Percentiles rank a stretch among this genome's conserved stretches.
These are phyloP conservation scores for Smittia aterrima DNA, from an alignment of 2,888 invertebrate genomes.

Conservation along the genomic window DNA sequence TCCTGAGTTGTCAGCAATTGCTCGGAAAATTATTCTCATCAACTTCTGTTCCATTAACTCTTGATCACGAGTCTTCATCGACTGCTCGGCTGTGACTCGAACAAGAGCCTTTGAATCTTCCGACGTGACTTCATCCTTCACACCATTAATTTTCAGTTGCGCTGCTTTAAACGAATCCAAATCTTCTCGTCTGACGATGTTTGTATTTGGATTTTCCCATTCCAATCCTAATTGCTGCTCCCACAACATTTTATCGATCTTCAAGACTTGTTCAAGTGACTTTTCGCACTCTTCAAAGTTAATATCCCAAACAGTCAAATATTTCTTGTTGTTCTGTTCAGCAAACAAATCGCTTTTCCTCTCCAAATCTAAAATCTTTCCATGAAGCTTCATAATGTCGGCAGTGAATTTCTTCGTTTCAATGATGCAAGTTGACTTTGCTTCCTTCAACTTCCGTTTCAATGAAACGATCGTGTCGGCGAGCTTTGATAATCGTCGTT, in stretches of 20 bases:
- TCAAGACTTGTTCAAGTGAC: constrained; percentile 57
- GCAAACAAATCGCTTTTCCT: constrained; percentile 68
- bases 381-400: constrained; percentile 67
- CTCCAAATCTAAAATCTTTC: constrained; percentile 64
- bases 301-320: constrained; percentile 60
- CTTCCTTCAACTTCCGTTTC: constrained; percentile 64
- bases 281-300: constrained; percentile 57
- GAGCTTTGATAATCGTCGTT: constrained; percentile 71
- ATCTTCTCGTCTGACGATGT: constrained; percentile 52
- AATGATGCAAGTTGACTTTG: constrained; percentile 62
- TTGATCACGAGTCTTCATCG: constrained; percentile 43
- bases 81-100: background rate
- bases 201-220: constrained; percentile 57
- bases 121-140: background rate
- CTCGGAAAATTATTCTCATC: constrained; percentile 63
- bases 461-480: constrained; percentile 68
- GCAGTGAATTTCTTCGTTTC: constrained; percentile 67
- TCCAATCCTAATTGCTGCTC: constrained; percentile 62
- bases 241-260: constrained; percentile 61
- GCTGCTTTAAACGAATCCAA: constrained; percentile 54
- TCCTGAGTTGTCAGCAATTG: constrained; percentile 69
- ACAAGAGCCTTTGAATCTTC: background rate
- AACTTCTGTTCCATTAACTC: constrained; percentile 47
- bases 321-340: constrained; percentile 63
- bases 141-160: background rate